A percentile compares a stretch with the other conserved stretches of the same genome.
Evolutionary conservation across 1,140 invertebrate genomes (phyloP).

Genomic region (Chrysopa pallens): DNA sequence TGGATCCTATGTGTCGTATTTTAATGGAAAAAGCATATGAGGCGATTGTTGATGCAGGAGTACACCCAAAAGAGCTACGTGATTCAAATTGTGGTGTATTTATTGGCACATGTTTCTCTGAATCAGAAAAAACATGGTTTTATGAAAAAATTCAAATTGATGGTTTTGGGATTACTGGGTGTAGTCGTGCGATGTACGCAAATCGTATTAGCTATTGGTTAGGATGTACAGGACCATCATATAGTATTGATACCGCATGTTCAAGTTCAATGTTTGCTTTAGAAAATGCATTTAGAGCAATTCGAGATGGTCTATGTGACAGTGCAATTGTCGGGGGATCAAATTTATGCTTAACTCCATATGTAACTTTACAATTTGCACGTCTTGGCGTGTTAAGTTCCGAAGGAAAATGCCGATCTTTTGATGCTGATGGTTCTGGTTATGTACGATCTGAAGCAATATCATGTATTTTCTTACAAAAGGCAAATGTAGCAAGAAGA

Average conservation of each 20-base stretch:
- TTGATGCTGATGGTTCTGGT: slow-evolving; percentile 65
- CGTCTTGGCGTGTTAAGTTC: slow-evolving; percentile 65
- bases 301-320: slow-evolving; percentile 63
- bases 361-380: slow-evolving; percentile 66
- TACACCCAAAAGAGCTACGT: slow-evolving; percentile 34
- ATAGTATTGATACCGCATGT: slow-evolving; percentile 74
- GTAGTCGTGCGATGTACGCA: slow-evolving; percentile 70
- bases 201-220: slow-evolving; percentile 71
- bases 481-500: slow-evolving; percentile 54
- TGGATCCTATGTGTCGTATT: slow-evolving; percentile 79
- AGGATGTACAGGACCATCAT: slow-evolving; percentile 57
- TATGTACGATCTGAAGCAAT: slow-evolving; percentile 65
- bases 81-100: slow-evolving; percentile 66
- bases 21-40: slow-evolving; percentile 72
- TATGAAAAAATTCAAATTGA: slow-evolving; percentile 39
- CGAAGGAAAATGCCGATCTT: slow-evolving; percentile 77
- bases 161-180: slow-evolving; percentile 54
- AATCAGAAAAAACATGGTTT: slow-evolving; percentile 51
- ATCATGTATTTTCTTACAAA: slow-evolving; percentile 62
- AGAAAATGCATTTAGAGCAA: slow-evolving; percentile 60
- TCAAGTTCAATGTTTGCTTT: slow-evolving; percentile 75
- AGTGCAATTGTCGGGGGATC: slow-evolving; percentile 72
- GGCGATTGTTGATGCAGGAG: slow-evolving; percentile 76
- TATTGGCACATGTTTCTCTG: slow-evolving; percentile 61
- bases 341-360: slow-evolving; percentile 73